Conservation (phyloP, 2,797 vertebrate species). For the Chelonia mydas region DNA sequence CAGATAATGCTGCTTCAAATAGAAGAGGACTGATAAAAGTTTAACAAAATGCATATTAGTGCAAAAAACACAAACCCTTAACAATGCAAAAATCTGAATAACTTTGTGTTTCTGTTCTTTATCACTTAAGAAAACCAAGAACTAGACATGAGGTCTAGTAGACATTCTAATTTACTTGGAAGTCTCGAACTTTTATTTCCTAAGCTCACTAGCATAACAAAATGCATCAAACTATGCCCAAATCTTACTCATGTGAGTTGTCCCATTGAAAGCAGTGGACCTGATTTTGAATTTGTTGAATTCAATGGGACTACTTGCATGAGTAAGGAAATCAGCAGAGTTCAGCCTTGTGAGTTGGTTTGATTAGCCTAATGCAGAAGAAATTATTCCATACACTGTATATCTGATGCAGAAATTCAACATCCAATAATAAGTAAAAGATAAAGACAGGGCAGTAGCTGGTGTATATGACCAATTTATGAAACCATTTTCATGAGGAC, state of each 20-base stretch:
- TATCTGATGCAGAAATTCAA: not conserved
- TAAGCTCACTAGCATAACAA: not conserved
- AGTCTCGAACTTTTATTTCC: not conserved
- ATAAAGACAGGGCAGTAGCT: not conserved
- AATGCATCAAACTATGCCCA: not conserved
- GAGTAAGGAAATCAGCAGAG: not conserved
- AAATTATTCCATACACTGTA: not conserved
- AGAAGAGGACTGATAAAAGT: too few species aligned
- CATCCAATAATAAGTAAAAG: not conserved
- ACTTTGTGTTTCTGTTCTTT: not conserved
- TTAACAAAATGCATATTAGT: not conserved
- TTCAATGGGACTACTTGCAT: not conserved
- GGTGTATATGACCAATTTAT: not conserved
- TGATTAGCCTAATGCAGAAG: not conserved
- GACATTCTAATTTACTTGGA: not conserved
- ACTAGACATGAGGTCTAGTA: not conserved
- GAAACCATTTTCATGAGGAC: not conserved
- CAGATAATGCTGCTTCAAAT: not conserved
- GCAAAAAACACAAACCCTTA: not conserved
- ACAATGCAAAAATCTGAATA: not conserved
- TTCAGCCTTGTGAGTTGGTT: not conserved
- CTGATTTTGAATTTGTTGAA: not conserved
- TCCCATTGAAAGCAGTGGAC: not conserved
- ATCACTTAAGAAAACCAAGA: not conserved
- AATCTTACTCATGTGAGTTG: not conserved